Percentiles rank a stretch among this genome's conserved stretches.
phyloP scores from a whole-genome alignment of 2,888 invertebrate genomes.

The Xylocampa areola region DNA sequence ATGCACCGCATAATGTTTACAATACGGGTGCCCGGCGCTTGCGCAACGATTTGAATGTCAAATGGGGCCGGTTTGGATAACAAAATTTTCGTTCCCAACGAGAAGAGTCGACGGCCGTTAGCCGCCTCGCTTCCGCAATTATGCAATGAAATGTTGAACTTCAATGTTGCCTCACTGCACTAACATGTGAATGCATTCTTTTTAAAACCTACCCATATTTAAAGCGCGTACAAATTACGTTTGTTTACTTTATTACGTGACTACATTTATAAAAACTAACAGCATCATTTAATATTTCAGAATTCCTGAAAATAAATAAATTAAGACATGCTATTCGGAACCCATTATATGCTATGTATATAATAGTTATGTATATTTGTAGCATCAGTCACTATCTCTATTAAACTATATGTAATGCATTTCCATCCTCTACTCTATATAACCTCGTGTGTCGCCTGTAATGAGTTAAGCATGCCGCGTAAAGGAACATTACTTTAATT shows the following conservation, averaged over 20 bases:
- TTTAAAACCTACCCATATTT: slow-evolving; percentile 35
- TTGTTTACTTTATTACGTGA: slow-evolving; percentile 7
- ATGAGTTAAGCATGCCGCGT: too few species aligned
- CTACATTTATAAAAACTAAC: neutral
- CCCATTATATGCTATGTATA: too few species aligned
- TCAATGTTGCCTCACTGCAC: slow-evolving; percentile 69
- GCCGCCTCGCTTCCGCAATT: slow-evolving; percentile 74
- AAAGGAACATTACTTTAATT: too few species aligned
- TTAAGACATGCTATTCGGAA: too few species aligned
- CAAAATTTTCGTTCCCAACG: slow-evolving; percentile 74
- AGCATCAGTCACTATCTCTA: too few species aligned
- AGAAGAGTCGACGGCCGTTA: slow-evolving; percentile 72
- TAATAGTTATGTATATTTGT: too few species aligned
- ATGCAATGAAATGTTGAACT: slow-evolving; percentile 80
- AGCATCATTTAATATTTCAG: too few species aligned
- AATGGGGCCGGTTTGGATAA: slow-evolving; percentile 77
- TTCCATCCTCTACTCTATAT: too few species aligned
- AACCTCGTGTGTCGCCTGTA: too few species aligned
- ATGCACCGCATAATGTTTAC: slow-evolving; percentile 71
- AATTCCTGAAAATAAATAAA: too few species aligned
- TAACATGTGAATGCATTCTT: slow-evolving; percentile 56
- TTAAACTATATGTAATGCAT: too few species aligned
- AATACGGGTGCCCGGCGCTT: slow-evolving; percentile 70
- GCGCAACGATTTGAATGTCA: slow-evolving; percentile 81
- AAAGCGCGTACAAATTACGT: slow-evolving; percentile 20